These are phyloP conservation scores for Odontamblyopus rebecca DNA, from an alignment of 2,797 vertebrate species.

Conservation along the genomic window DNA sequence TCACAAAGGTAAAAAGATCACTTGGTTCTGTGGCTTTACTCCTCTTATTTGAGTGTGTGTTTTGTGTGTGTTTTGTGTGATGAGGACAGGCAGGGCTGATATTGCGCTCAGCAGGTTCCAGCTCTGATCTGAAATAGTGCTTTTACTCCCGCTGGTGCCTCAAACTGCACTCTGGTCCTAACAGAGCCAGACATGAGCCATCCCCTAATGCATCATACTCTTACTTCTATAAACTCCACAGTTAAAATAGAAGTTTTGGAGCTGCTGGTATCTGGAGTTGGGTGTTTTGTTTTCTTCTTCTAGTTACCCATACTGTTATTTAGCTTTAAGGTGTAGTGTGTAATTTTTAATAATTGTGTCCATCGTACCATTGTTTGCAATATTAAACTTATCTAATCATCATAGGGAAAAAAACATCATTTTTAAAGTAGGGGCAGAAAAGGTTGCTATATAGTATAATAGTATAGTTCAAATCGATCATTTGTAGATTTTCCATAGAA, in stretches of 20 bases:
- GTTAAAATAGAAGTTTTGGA: neutral
- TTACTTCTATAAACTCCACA: neutral
- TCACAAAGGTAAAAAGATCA: neutral
- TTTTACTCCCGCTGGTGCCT: constrained; percentile 51
- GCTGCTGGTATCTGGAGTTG: neutral
- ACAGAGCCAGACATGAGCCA: neutral
- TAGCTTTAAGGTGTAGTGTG: no score
- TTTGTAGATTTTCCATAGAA: no score
- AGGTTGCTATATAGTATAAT: no score
- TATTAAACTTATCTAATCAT: no score
- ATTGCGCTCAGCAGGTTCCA: constrained; percentile 45
- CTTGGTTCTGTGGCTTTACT: constrained; percentile 20
- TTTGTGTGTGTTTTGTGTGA: constrained; percentile 20
- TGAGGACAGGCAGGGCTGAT: constrained; percentile 41
- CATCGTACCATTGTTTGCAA: no score
- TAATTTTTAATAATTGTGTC: neutral
- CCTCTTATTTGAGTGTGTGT: constrained; percentile 9
- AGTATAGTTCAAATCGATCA: no score
- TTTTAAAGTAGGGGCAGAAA: no score
- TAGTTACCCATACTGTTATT: neutral
- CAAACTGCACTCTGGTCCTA: constrained; percentile 10
- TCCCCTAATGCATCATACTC: neutral
- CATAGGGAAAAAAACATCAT: no score
- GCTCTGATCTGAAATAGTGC: constrained; percentile 44
- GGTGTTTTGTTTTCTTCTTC: neutral